Percentiles rank a stretch among this genome's conserved stretches.
phyloP scores from a whole-genome alignment of 2,113 vertebrate species.

The Cnemophilus loriae region DNA sequence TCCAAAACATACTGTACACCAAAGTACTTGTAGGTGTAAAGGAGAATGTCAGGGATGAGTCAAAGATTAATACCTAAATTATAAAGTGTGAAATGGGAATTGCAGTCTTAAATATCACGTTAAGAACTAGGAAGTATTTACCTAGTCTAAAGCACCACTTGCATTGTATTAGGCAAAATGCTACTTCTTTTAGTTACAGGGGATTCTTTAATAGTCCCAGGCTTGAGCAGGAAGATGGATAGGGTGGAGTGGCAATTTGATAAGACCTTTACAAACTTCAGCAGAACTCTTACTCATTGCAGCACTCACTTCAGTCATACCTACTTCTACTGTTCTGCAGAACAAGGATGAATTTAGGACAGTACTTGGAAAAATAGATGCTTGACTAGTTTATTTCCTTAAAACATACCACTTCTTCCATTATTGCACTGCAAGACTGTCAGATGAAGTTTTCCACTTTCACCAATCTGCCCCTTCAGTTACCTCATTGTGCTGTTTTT shows the following conservation, averaged over 20 bases:
- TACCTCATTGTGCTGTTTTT: neutral
- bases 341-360: neutral
- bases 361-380: neutral
- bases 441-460: neutral
- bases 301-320: neutral
- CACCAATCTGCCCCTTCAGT: neutral
- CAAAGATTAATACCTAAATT: slow-evolving; percentile 78
- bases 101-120: slow-evolving; percentile 56
- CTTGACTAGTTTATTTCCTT: neutral
- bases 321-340: neutral
- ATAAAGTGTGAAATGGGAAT: slow-evolving; percentile 60
- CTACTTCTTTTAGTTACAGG: neutral
- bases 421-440: neutral
- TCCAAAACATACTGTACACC: slow-evolving; percentile 62
- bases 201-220: neutral
- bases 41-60: slow-evolving; percentile 75
- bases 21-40: slow-evolving; percentile 73
- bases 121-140: slow-evolving; percentile 62
- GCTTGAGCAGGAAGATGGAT: neutral
- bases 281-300: neutral
- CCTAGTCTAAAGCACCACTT: slow-evolving; percentile 23
- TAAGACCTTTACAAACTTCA: neutral
- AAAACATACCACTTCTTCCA: neutral
- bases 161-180: neutral
- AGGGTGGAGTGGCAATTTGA: neutral